Evolutionary conservation across 2,888 invertebrate species (phyloP).

Genomic region (Thymelicus acteon): DNA sequence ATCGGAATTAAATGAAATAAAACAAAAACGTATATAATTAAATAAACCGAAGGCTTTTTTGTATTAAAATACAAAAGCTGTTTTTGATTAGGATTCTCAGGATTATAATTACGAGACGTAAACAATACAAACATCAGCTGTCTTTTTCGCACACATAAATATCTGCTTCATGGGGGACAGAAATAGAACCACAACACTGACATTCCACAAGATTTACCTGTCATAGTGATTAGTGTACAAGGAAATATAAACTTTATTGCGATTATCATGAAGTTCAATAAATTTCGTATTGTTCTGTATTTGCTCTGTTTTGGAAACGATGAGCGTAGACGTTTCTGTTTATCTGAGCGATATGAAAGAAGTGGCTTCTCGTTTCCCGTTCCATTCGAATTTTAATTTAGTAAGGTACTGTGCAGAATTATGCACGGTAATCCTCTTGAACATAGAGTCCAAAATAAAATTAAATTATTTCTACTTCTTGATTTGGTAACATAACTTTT

Average conservation of each 20-base stretch:
- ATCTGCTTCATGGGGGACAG: conserved; percentile 13
- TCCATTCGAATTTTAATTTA: conserved; percentile 21
- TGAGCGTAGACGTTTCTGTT: conserved; percentile 15
- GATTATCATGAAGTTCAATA: conserved; percentile 3
- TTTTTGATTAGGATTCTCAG: not conserved
- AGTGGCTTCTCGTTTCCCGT: conserved; percentile 14
- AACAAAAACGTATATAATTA: not conserved
- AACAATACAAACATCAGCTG: conserved; percentile 5
- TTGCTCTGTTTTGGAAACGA: not conserved
- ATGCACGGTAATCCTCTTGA: not conserved
- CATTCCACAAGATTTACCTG: conserved; percentile 23
- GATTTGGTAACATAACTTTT: not conserved
- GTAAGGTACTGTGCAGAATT: not conserved
- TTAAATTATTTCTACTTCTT: not conserved
- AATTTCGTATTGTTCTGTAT: not conserved
- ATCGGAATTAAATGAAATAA: conserved; percentile 17
- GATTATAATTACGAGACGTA: conserved; percentile 33
- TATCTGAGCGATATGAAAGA: conserved; percentile 24
- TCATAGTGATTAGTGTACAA: not conserved
- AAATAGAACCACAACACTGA: conserved; percentile 29
- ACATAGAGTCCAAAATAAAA: conserved; percentile 1
- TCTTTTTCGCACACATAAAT: conserved; percentile 19
- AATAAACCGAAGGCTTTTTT: not conserved
- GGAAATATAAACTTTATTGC: conserved; percentile 13
- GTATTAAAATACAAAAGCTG: conserved; percentile 2